Evolutionary conservation across 2,113 vertebrate genomes (phyloP).

Genomic region (Bambusicola thoracicus): DNA sequence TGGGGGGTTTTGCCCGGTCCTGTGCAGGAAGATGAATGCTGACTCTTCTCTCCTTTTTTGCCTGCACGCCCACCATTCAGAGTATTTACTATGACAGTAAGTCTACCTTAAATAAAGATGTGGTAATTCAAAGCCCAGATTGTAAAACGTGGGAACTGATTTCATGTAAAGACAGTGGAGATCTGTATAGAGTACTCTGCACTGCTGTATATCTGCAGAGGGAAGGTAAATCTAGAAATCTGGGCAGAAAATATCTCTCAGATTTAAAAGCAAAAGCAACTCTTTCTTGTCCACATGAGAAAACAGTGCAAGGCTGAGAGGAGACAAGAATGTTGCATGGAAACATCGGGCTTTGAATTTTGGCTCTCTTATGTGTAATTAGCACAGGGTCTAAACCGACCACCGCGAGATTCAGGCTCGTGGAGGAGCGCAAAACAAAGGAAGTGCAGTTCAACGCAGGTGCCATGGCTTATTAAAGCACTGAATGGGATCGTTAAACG

Average conservation of each 20-base stretch:
- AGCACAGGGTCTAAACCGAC: neutral
- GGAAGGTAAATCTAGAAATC: neutral
- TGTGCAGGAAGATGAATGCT: neutral
- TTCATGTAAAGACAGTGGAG: neutral
- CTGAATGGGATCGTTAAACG: neutral
- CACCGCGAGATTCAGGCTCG: neutral
- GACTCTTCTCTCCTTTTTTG: neutral
- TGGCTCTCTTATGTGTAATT: neutral
- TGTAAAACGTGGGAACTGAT: neutral
- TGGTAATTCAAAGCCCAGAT: neutral
- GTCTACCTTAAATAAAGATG: neutral
- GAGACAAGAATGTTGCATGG: neutral
- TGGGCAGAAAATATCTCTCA: neutral
- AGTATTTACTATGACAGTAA: neutral
- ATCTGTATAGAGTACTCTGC: neutral
- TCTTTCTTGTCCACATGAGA: neutral
- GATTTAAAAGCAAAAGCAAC: neutral
- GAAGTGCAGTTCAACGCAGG: neutral
- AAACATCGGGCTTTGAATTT: neutral
- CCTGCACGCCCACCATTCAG: neutral
- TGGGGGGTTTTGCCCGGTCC: neutral
- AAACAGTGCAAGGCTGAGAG: neutral
- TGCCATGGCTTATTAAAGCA: neutral
- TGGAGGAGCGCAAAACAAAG: neutral
- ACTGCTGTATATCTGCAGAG: neutral